phyloP scores from a whole-genome alignment of 2,888 invertebrate genomes.

The Plutella xylostella region DNA sequence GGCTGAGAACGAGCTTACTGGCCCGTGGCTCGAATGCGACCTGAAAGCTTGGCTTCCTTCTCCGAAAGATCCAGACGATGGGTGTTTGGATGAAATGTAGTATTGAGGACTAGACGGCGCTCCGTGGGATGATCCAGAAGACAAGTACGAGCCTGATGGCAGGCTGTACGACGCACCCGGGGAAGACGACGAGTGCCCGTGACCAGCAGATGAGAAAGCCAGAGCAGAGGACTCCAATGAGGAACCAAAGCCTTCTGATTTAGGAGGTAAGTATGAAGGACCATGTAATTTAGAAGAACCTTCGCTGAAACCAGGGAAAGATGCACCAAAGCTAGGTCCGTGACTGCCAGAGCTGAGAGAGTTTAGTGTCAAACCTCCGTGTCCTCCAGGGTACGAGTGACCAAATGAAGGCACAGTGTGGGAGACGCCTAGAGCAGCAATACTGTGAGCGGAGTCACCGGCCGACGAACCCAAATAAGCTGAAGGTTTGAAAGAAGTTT shows the following conservation, averaged over 20 bases:
- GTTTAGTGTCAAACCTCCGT: neutral
- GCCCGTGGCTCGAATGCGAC: constrained; percentile 34
- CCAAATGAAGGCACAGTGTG: neutral
- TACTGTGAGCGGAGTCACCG: neutral
- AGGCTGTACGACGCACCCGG: constrained; percentile 43
- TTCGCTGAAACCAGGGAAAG: constrained; percentile 34
- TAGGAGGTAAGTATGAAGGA: constrained; percentile 37
- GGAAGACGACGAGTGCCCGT: constrained; percentile 40
- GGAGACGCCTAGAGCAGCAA: neutral
- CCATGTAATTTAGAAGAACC: constrained; percentile 41
- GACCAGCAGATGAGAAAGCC: constrained; percentile 35
- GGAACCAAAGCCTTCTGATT: constrained; percentile 37
- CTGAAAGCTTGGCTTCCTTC: constrained; percentile 44
- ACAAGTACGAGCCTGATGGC: constrained; percentile 36
- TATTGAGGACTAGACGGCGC: constrained; percentile 48
- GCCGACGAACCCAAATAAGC: constrained; percentile 20
- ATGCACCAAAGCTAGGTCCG: constrained; percentile 35
- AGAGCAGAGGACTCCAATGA: constrained; percentile 39
- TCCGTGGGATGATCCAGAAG: constrained; percentile 32
- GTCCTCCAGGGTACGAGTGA: neutral
- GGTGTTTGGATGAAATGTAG: constrained; percentile 44
- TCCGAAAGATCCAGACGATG: constrained; percentile 34
- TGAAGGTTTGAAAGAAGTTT: too few species aligned
- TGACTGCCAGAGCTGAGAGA: constrained; percentile 30
- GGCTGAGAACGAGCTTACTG: constrained; percentile 39